Evolutionary conservation across 2,113 vertebrate genomes (phyloP).

Genomic region (Himantopus leucocephalus): DNA sequence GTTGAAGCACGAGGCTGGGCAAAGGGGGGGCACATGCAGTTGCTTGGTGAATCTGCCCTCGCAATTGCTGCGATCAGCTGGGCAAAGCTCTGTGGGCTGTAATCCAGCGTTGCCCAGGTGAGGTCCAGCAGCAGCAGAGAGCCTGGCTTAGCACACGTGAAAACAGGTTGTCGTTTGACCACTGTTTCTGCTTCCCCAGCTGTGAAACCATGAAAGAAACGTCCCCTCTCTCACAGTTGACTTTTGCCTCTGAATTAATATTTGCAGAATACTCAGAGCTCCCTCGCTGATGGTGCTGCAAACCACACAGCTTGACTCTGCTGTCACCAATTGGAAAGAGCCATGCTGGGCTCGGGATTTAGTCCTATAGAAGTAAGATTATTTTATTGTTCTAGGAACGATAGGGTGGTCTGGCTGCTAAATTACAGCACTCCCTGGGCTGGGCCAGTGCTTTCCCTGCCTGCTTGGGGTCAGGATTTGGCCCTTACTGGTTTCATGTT

Average conservation of each 20-base stretch:
- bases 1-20: background rate
- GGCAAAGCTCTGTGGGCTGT: background rate
- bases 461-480: conserved; percentile 45
- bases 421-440: conserved; percentile 28
- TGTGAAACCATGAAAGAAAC: background rate
- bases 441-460: background rate
- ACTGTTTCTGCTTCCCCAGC: background rate
- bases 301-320: background rate
- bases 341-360: background rate
- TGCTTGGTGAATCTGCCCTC: background rate
- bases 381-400: conserved; percentile 42
- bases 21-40: background rate
- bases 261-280: background rate
- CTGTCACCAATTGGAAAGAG: conserved; percentile 28
- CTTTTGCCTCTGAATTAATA: background rate
- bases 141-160: background rate
- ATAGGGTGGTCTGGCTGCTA: conserved; percentile 53
- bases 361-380: conserved; percentile 28
- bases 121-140: background rate
- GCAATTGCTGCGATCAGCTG: accelerated
- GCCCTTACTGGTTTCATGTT: conserved; percentile 53
- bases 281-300: background rate
- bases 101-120: background rate
- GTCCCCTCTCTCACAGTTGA: background rate
- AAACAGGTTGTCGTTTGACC: background rate